Evolutionary conservation across 1,140 invertebrate species (phyloP), one percentile per base, ranked within the genome.

Genomic region (Drepana arcuata): DNA sequence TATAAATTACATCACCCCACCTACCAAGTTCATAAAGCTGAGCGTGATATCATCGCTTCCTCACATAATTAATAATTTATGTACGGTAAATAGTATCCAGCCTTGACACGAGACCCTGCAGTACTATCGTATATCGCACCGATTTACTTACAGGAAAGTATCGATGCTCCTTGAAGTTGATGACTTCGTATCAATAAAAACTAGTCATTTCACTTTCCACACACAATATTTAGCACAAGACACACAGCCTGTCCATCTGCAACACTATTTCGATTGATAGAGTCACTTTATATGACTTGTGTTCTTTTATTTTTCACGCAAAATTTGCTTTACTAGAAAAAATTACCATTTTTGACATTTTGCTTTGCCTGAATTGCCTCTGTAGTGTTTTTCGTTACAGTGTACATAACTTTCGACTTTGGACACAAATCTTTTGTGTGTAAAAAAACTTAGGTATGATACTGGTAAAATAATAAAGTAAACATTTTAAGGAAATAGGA

Each of bases 41-140:
- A 53, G 41, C 33, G 40, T 75, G 69, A 72, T 75, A 69, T 73
- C 54, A 73, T 49, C 45, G 47, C 38, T 63, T 65, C 55, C 61
- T 67, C 14, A 30, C 21, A 34, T 34, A 45, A 39, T 35, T 38
- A 38, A 39, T 39, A 45, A 45, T 45, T 45, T 35, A 39, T 13
- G 12, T 12, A 34, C 26, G 3, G 18, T 24, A 34, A 34, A 34
- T 23, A 34, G 4, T n/a, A n/a, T 34, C 21, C 13, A 34, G n/a
- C 15, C 14, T 15, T 14, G 11, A 10, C 3, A 25, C 11, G n/a
- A 10, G 11, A 11, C 11, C 11, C 11, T 25, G 11, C 9, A 11
- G 11, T 25, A 25, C 11, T 11, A 9, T 7, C 11, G 11, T 10
- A 25, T 25, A 25, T 25, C 11, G 11, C 24, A 10, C 11, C n/a